Conservation (phyloP, 2,888 invertebrate species). For the Lasioglossum malachurum region DNA sequence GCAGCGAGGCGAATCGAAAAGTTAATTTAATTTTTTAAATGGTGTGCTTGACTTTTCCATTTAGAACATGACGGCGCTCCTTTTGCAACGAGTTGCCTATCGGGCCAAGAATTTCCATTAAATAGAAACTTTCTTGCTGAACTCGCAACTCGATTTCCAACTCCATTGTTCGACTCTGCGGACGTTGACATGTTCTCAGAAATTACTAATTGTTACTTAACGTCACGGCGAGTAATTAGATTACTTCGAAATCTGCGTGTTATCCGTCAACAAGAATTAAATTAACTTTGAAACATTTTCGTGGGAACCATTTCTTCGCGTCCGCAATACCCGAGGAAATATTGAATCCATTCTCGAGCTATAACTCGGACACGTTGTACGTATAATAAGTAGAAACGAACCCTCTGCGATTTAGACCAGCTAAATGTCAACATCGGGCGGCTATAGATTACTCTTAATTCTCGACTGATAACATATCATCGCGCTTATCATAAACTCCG, state of each 20-base stretch:
- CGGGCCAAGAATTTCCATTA: neutral
- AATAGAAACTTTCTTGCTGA: neutral
- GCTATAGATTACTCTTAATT: constrained; percentile 65
- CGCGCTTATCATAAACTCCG: constrained; percentile 49
- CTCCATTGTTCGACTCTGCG: neutral
- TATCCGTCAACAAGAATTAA: neutral
- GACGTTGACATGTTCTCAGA: neutral
- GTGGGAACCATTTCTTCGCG: neutral
- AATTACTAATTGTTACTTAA: neutral
- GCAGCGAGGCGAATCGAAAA: too few relatives aligned
- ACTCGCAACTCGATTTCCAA: neutral
- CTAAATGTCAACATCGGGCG: constrained; percentile 80
- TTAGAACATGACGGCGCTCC: neutral
- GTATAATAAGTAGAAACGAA: constrained; percentile 75
- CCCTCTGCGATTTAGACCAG: constrained; percentile 80
- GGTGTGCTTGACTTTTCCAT: neutral
- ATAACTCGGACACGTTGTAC: constrained; percentile 28
- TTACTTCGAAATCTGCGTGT: neutral
- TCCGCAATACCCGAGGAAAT: neutral
- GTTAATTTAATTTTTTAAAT: neutral
- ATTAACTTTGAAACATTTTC: neutral
- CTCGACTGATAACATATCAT: constrained; percentile 60
- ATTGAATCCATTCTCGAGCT: neutral
- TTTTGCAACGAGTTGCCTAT: neutral
- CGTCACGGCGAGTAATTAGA: neutral